Evolutionary conservation across 2,888 invertebrate genomes (phyloP), one percentile per base, ranked within the genome.

Genomic region (Macrophya alboannulata): DNA sequence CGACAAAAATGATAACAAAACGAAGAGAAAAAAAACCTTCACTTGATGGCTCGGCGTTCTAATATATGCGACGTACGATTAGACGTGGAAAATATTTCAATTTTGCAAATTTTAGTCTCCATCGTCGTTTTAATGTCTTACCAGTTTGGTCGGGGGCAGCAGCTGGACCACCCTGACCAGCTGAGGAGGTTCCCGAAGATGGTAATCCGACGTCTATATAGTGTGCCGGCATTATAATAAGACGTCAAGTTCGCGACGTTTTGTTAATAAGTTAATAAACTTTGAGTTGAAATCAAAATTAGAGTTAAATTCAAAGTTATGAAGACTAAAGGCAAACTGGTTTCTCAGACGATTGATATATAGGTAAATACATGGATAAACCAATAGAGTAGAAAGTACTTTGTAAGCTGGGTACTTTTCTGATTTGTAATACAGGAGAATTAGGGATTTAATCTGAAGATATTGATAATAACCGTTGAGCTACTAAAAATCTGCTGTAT

Each of bases 131-230:
- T 15, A 77, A 74, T 87, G 82, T 85, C 91, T 92, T 92, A 91
- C 91, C 91, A 87, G 89, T 91, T 88, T 91, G 89, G 87, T 91
- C 91, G 82, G 91, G 88, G 84, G 91, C 88, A 85, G 90, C 88
- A 86, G 89, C 89, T 86, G 90, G 89, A 85, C 89, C 91, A 21
- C 87, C 86, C 83, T 91, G 89, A 85, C 90, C 90, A 86, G 92
- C 90, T 81, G 92, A 90, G 74, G 92, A 92, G 15, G 92, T 92
- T 85, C 90, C 91, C 85, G 91, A 88, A 84, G 90, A 90, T 59
- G 90, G 89, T 88, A 92, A 88, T 85, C 90, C 91, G 88, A 92
- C 92, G 87, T 90, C 92, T 92, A 10, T 62, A n/a, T 31, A 89
- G 85, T 25, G 84, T 71, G 83, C 77, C 86, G 37, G 88, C 87